Evolutionary conservation across 1,140 invertebrate genomes (phyloP), one percentile per base, ranked within the genome.

Genomic region (Ruditapes philippinarum): DNA sequence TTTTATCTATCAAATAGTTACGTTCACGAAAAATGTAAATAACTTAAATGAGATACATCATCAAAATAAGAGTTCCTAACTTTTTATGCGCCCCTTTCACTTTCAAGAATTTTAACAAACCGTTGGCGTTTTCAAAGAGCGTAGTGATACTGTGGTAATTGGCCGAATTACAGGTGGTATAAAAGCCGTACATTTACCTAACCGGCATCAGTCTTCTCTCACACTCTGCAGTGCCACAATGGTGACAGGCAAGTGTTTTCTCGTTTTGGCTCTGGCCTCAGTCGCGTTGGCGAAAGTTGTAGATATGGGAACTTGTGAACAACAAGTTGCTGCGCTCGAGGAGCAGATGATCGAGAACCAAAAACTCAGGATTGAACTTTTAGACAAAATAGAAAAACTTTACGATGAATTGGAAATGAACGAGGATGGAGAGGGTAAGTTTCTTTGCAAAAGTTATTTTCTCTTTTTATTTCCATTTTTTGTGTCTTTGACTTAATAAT

Each of bases 161-260:
- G 74, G 45, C 45, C 74, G 28, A 54, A 36, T n/a, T 33, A 36
- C 74, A 78, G 42, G 49, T 57, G 42, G 74, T 78, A 78, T 78
- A 78, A 51, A 78, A 78, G 31, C 11, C 28, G 25, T 17, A n/a
- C 17, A 5, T 51, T 0, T 49, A 25, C 60, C 22, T 31, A 40
- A 19, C 40, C 38, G 45, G 36, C 38, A 82, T 82, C 80, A 82
- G 22, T 82, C 80, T 86, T 74, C 51, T 86, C 3, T 42, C 78
- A 57, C 45, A 79, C 76, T 54, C 38, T 54, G 57, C 85, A 88
- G 76, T 86, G 82, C 65, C 73, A 78, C 84, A 78, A 86, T 86
- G 84, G 70, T 76, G 85, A 88, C 85, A 80, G 76, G 74, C 51
- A 79, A 80, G 74, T 88, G 85, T 88, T 25, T 88, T 28, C 45